Conservation (phyloP, 2,113 vertebrate genomes). For the Plecturocebus donacophilus region DNA sequence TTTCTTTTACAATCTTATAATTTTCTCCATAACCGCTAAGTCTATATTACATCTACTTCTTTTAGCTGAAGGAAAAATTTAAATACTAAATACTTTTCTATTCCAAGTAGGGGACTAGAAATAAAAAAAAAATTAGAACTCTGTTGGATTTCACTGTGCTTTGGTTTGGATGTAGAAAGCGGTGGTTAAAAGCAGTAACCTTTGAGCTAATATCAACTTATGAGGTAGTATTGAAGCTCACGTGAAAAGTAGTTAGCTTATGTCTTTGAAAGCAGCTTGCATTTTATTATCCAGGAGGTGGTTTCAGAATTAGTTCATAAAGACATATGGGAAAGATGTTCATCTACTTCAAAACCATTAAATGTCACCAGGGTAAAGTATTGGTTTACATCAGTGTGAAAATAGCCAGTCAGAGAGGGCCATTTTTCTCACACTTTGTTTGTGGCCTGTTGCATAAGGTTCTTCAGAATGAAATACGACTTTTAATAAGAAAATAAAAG, state of each 20-base stretch:
- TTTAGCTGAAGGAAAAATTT: neutral
- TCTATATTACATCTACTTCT: conserved; percentile 12
- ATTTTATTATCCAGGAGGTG: conserved; percentile 56
- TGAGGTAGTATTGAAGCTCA: neutral
- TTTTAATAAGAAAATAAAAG: conserved; percentile 59
- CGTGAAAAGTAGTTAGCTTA: conserved; percentile 31
- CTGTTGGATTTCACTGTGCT: neutral
- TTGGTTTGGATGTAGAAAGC: neutral
- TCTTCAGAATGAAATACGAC: conserved; percentile 67
- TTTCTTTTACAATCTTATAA: neutral
- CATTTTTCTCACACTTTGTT: neutral
- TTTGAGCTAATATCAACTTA: neutral
- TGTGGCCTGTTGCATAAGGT: neutral
- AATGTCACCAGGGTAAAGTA: neutral
- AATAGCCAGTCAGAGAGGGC: conserved; percentile 13
- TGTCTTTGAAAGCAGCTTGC: conserved; percentile 39
- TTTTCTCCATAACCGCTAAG: neutral
- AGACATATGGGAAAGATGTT: conserved; percentile 36
- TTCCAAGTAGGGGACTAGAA: neutral
- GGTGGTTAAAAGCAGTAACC: neutral
- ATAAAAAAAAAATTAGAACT: neutral
- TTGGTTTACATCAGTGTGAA: neutral
- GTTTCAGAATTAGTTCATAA: conserved; percentile 51
- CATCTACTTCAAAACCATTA: conserved; percentile 35
- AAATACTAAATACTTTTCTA: neutral